phyloP scores from a whole-genome alignment of 2,113 vertebrate species.

The Gymnocephalus cernua region DNA sequence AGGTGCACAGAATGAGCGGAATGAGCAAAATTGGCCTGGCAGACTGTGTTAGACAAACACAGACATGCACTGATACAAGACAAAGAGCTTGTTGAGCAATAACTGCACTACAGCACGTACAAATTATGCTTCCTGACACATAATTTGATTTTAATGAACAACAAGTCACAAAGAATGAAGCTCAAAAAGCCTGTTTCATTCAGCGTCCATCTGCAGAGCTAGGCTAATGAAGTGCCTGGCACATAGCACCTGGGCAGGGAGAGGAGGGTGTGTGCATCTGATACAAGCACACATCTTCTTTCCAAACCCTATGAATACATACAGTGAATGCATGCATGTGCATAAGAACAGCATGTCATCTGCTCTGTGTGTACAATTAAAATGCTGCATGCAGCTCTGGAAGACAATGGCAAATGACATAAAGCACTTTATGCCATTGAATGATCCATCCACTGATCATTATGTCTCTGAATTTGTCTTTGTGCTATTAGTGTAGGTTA shows the following conservation, averaged over 20 bases:
- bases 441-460: background rate
- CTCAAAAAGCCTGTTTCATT: conserved; percentile 88
- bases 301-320: background rate
- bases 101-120: conserved; percentile 76
- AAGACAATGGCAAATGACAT: background rate
- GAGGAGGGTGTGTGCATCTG: conserved; percentile 13
- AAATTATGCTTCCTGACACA: conserved; percentile 90
- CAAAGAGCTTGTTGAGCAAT: conserved; percentile 77
- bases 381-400: background rate
- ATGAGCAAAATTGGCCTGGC: conserved; percentile 56
- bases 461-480: background rate
- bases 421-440: background rate
- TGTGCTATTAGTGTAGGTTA: background rate
- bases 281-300: conserved; percentile 14
- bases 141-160: conserved; percentile 96
- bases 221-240: conserved; percentile 89
- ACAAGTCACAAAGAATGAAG: conserved; percentile 96
- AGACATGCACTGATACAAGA: conserved; percentile 67
- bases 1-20: conserved; percentile 42
- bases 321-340: background rate
- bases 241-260: conserved; percentile 69
- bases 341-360: background rate
- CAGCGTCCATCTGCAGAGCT: conserved; percentile 89
- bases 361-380: background rate
- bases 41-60: conserved; percentile 69